Evolutionary conservation across 2,113 vertebrate species (phyloP).

Genomic region (Poeciliopsis retropinna): DNA sequence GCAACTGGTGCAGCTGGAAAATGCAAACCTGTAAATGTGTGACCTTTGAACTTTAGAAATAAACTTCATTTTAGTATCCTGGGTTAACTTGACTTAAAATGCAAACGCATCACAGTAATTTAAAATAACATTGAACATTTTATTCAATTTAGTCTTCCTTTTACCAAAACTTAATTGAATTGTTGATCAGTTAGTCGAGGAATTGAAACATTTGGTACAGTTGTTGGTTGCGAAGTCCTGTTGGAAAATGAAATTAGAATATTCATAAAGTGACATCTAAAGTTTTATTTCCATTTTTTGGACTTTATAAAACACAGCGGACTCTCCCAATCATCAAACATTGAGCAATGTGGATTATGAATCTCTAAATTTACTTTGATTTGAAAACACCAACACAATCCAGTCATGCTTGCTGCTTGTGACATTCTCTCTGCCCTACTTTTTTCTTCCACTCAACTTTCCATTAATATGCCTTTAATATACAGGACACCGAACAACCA

Average conservation of each 20-base stretch:
- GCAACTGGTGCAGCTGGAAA: slow-evolving; percentile 65
- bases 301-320: not conserved
- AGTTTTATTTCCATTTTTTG: no score
- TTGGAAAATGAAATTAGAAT: not conserved
- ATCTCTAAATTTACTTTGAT: not conserved
- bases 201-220: not conserved
- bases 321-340: not conserved
- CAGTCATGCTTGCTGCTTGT: not conserved
- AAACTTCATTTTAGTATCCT: not conserved
- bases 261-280: not conserved
- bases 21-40: slow-evolving; percentile 2
- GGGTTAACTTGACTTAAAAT: not conserved
- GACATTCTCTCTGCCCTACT: no score
- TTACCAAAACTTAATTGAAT: no score
- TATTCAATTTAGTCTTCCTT: not conserved
- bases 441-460: not conserved
- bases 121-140: not conserved
- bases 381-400: not conserved
- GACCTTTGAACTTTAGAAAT: not conserved
- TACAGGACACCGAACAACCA: no score
- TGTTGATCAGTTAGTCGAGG: not conserved
- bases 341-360: no score
- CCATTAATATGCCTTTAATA: no score
- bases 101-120: not conserved
- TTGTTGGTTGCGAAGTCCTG: not conserved